phyloP scores from a whole-genome alignment of 1,140 invertebrate species.

The Sitodiplosis mosellana region DNA sequence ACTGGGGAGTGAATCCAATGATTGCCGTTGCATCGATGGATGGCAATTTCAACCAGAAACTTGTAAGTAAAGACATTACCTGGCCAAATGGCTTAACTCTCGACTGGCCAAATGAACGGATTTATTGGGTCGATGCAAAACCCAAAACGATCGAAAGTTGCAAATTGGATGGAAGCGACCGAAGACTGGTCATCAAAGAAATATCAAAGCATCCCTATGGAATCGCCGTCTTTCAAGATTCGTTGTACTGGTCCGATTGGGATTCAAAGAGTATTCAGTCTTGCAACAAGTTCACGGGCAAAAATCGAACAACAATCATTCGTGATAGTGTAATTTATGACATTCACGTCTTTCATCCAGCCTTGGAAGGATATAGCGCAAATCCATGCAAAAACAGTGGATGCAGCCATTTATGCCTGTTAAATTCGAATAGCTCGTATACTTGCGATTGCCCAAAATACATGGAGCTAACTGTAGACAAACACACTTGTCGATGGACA shows the following conservation, averaged over 20 bases:
- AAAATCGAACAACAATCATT: slow-evolving; percentile 33
- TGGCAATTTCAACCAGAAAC: slow-evolving; percentile 34
- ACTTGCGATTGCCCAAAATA: slow-evolving; percentile 64
- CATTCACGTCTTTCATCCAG: slow-evolving; percentile 48
- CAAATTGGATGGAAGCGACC: slow-evolving; percentile 49
- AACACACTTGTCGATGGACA: slow-evolving; percentile 30
- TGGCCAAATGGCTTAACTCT: slow-evolving; percentile 83
- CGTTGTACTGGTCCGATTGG: slow-evolving; percentile 76
- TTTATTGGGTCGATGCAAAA: slow-evolving; percentile 66
- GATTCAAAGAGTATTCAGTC: slow-evolving; percentile 38
- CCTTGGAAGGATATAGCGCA: slow-evolving; percentile 27
- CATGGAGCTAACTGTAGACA: slow-evolving; percentile 32
- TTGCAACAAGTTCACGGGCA: slow-evolving; percentile 47
- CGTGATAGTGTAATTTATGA: slow-evolving; percentile 34
- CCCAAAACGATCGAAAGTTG: slow-evolving; percentile 53
- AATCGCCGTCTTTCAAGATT: slow-evolving; percentile 71
- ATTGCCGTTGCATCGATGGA: slow-evolving; percentile 75
- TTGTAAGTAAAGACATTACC: slow-evolving; percentile 43
- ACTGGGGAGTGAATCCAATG: slow-evolving; percentile 53
- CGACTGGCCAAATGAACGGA: slow-evolving; percentile 60
- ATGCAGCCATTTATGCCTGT: slow-evolving; percentile 67
- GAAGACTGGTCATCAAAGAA: slow-evolving; percentile 36
- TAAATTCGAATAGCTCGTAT: slow-evolving; percentile 38
- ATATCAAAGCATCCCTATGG: slow-evolving; percentile 58
- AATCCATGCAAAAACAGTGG: slow-evolving; percentile 49